Conservation (phyloP, 2,113 vertebrate genomes). For the Amphilophus citrinellus region DNA sequence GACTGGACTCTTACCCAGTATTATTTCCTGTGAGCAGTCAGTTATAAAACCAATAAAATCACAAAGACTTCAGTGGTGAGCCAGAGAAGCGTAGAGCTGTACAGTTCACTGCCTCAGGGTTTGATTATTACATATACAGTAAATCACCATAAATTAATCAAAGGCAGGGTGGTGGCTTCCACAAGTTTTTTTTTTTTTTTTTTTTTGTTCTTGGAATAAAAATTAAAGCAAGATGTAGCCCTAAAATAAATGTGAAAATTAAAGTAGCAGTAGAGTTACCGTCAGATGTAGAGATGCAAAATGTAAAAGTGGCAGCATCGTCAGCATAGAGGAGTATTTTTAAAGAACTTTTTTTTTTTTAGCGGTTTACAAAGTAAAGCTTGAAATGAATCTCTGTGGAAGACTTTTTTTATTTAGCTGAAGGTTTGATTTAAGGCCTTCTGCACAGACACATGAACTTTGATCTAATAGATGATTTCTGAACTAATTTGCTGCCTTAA, state of each 20-base stretch:
- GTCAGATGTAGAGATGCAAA: neutral
- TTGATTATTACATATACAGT: rapidly evolving
- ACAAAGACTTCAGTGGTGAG: neutral
- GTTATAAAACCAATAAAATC: neutral
- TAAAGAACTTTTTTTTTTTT: neutral
- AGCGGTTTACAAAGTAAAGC: neutral
- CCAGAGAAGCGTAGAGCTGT: neutral
- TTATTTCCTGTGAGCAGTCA: no score
- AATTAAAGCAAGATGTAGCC: neutral
- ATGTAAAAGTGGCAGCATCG: neutral
- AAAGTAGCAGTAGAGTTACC: neutral
- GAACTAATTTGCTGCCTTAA: neutral
- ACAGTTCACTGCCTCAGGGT: neutral
- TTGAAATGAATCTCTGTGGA: neutral
- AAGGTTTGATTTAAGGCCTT: no score
- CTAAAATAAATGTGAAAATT: neutral
- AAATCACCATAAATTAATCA: neutral
- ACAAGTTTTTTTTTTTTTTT: neutral
- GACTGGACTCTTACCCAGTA: no score
- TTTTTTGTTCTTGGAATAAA: neutral
- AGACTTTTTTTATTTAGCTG: neutral
- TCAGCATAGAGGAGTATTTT: neutral
- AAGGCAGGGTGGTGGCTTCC: neutral
- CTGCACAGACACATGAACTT: neutral
- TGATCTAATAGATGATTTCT: neutral